Evolutionary conservation across 2,113 vertebrate species (phyloP).

Genomic region (Scatophagus argus): DNA sequence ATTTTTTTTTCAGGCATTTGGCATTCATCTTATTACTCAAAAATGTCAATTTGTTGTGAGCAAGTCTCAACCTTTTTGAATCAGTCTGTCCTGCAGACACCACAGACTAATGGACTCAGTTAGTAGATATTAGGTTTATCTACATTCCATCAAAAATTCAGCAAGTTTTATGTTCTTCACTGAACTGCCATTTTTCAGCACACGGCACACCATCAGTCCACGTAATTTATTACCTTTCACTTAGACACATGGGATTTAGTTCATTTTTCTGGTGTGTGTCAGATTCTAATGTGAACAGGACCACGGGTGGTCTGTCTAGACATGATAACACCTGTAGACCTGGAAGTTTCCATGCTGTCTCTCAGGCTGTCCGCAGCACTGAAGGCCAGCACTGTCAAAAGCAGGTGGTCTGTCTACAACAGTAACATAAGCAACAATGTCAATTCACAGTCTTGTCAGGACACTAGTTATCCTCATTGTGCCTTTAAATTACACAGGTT

Average conservation of each 20-base stretch:
- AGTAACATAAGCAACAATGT: neutral
- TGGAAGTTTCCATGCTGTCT: slow-evolving; percentile 2
- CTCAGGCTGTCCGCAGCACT: neutral
- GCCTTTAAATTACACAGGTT: neutral
- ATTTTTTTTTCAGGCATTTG: neutral
- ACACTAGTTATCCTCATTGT: neutral
- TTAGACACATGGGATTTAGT: neutral
- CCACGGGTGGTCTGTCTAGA: neutral
- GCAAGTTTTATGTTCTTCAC: no score
- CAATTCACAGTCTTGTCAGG: neutral
- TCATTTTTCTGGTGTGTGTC: slow-evolving; percentile 10
- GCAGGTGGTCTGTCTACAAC: slow-evolving; percentile 15
- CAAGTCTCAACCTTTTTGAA: neutral
- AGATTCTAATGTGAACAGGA: slow-evolving; percentile 3
- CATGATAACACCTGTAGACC: neutral
- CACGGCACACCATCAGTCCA: neutral
- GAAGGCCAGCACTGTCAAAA: slow-evolving; percentile 2
- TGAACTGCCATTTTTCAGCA: neutral
- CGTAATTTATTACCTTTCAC: neutral
- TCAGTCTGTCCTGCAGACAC: neutral
- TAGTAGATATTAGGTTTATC: neutral
- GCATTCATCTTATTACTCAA: neutral
- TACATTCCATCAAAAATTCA: neutral
- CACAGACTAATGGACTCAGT: neutral
- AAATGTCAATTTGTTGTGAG: neutral